Evolutionary conservation across 2,113 vertebrate genomes (phyloP).

Genomic region (Melanocharis versteri): DNA sequence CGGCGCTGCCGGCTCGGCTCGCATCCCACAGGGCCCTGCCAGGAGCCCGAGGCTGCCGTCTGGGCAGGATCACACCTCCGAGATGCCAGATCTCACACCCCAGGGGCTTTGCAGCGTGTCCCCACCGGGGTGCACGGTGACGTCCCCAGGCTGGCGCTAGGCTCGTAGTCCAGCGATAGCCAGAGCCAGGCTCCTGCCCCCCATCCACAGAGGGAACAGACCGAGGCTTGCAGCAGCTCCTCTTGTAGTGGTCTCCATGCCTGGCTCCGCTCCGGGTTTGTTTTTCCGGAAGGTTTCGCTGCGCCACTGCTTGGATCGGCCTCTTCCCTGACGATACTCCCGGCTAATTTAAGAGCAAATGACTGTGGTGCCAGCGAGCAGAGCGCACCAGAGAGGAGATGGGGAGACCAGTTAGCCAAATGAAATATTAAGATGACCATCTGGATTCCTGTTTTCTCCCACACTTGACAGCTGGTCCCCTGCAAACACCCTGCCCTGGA

Average conservation of each 20-base stretch:
- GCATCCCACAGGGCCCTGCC: neutral
- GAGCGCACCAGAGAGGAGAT: neutral
- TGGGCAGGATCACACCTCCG: neutral
- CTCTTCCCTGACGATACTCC: neutral
- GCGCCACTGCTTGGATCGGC: neutral
- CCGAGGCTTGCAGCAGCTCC: neutral
- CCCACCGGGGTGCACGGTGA: rapidly evolving
- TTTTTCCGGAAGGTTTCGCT: neutral
- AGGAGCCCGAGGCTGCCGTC: neutral
- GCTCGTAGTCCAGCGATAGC: neutral
- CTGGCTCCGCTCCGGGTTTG: neutral
- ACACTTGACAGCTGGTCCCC: constrained; percentile 13
- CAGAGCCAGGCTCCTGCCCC: neutral
- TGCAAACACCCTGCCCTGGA: neutral
- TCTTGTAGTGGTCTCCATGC: rapidly evolving
- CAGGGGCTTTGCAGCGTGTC: neutral
- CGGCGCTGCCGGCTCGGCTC: neutral
- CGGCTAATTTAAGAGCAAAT: neutral
- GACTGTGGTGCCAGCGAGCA: neutral
- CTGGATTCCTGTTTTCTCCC: constrained; percentile 38
- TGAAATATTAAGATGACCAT: constrained; percentile 18
- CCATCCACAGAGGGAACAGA: rapidly evolving
- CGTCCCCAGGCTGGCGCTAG: neutral
- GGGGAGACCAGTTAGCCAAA: neutral
- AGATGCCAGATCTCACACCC: neutral